Percentiles rank a stretch among this genome's conserved stretches.
Evolutionary conservation across 2,888 invertebrate genomes (phyloP).

Genomic region (Mesorhabditis spiculigera): DNA sequence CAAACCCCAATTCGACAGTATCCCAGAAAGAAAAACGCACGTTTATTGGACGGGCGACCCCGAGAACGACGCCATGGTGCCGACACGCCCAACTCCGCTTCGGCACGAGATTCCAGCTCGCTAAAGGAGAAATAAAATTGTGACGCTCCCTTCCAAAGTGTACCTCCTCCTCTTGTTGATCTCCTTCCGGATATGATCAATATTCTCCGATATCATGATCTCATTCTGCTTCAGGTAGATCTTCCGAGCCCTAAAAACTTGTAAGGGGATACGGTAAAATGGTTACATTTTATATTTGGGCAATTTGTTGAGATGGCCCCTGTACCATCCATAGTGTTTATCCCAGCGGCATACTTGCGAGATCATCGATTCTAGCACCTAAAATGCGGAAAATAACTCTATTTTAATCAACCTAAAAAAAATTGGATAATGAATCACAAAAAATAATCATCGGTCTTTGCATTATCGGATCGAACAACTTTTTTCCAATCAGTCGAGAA

Average conservation of each 20-base stretch:
- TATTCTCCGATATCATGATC: constrained; percentile 28
- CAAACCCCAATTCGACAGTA: neutral
- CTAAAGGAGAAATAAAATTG: neutral
- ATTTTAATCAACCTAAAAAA: no score
- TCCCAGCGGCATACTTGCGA: constrained; percentile 41
- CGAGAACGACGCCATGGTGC: constrained; percentile 40
- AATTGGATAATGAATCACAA: no score
- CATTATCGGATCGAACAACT: no score
- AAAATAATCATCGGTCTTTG: no score
- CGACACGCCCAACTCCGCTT: constrained; percentile 28
- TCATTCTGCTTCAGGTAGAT: constrained; percentile 24
- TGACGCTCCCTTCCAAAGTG: neutral
- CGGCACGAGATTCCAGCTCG: constrained; percentile 34
- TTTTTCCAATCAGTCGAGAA: no score
- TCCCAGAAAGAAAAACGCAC: neutral
- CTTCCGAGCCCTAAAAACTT: constrained; percentile 11
- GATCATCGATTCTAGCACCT: constrained; percentile 35
- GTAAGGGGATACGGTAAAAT: neutral
- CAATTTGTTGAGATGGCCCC: constrained; percentile 21
- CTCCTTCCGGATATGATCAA: constrained; percentile 36
- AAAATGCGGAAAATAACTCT: neutral
- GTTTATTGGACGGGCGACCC: constrained; percentile 16
- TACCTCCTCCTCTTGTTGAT: constrained; percentile 32
- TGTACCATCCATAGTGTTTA: constrained; percentile 39
- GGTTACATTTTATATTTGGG: constrained; percentile 18